Percentiles rank a stretch among this genome's conserved stretches.
Conservation (phyloP, 2,113 vertebrate genomes). For the Echinops telfairi region DNA sequence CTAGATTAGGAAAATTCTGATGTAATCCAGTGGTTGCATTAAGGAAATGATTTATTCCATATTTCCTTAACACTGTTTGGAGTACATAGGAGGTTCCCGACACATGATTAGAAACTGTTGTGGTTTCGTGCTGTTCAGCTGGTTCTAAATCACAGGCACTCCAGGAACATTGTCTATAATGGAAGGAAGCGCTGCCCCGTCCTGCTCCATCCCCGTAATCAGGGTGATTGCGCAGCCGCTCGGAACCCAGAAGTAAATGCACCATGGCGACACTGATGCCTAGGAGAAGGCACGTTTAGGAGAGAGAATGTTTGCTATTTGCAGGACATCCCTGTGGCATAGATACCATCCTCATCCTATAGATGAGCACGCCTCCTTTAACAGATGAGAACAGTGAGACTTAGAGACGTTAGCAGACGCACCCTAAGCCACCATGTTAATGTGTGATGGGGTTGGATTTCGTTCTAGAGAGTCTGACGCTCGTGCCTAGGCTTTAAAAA, state of each 20-base stretch:
- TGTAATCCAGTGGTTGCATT: neutral
- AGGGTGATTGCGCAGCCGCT: neutral
- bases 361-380: neutral
- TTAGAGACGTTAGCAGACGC: neutral
- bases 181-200: too few species aligned
- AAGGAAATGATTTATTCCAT: neutral
- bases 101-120: neutral
- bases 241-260: neutral
- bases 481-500: neutral
- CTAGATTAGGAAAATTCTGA: neutral
- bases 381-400: neutral
- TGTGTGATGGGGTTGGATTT: neutral
- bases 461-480: neutral
- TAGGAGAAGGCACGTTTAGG: neutral
- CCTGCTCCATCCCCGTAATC: too few species aligned
- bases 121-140: too few species aligned
- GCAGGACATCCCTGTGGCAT: neutral
- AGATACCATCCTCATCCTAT: neutral
- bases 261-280: neutral
- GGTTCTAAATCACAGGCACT: too few species aligned
- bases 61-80: slow-evolving; percentile 38
- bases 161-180: too few species aligned
- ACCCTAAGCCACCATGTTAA: neutral
- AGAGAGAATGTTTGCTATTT: neutral
- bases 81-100: neutral